A percentile compares a stretch with the other conserved stretches of the same genome.
Conservation (phyloP, 2,797 vertebrate species). For the Dendrocincla fuliginosa region DNA sequence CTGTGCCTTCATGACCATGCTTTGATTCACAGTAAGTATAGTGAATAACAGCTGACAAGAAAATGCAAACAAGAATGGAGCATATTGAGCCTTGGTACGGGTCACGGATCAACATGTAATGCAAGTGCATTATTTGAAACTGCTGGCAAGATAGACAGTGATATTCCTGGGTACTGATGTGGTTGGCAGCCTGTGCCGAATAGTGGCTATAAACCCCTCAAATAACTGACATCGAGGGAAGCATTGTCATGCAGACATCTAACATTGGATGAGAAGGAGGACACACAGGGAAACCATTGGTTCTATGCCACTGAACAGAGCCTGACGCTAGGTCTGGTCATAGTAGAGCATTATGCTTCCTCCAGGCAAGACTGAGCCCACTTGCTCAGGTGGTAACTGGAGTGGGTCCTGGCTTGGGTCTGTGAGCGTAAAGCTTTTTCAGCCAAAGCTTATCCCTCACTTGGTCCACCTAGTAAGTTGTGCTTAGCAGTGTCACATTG, state of each 20-base stretch:
- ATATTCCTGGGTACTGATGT: not conserved
- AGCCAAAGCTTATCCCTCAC: not conserved
- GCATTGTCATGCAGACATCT: not conserved
- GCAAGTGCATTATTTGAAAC: not conserved
- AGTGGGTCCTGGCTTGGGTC: not conserved
- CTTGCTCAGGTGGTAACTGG: not conserved
- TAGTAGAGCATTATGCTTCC: accelerated
- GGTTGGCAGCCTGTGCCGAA: not conserved
- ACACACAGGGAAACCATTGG: not conserved
- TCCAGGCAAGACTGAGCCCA: not conserved
- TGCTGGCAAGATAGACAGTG: not conserved
- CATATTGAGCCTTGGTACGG: not conserved
- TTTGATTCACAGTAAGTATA: not conserved
- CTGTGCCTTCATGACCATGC: not conserved
- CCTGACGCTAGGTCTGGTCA: not conserved
- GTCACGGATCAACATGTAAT: not conserved
- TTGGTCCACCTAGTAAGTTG: not conserved
- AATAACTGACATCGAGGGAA: not conserved
- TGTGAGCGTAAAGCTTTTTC: not conserved
- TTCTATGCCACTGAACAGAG: not conserved
- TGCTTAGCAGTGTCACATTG: not conserved
- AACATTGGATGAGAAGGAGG: not conserved
- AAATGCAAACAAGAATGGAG: not conserved
- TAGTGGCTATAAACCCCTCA: not conserved
- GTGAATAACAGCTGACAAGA: not conserved